phyloP scores from a whole-genome alignment of 2,888 invertebrate genomes.

The Hirtodrosophila histrioides region DNA sequence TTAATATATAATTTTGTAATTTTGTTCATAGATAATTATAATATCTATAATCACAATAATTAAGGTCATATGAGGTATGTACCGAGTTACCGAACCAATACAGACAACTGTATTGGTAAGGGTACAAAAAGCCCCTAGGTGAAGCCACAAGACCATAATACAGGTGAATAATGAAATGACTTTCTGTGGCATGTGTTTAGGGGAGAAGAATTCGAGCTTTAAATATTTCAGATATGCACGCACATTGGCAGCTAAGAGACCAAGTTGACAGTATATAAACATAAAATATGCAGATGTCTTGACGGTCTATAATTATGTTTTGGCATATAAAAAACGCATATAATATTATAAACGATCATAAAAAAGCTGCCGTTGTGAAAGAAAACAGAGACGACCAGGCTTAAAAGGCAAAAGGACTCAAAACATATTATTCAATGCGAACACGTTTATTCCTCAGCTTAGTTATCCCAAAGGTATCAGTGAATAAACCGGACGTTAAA shows the following conservation, averaged over 20 bases:
- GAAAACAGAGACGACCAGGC: too few relatives aligned
- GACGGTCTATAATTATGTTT: slow-evolving; percentile 12
- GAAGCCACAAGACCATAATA: not conserved
- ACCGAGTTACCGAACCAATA: too few relatives aligned
- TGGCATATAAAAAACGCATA: slow-evolving; percentile 1
- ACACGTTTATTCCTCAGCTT: too few relatives aligned
- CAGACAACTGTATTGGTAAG: too few relatives aligned
- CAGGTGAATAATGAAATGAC: slow-evolving; percentile 2
- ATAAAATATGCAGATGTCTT: not conserved
- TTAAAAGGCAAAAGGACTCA: slow-evolving; percentile 1
- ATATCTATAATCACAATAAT: too few relatives aligned
- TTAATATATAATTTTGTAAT: too few relatives aligned
- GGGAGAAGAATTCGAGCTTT: slow-evolving; percentile 15
- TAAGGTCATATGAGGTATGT: too few relatives aligned
- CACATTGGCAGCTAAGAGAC: slow-evolving; percentile 8
- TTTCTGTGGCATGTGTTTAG: slow-evolving; percentile 4
- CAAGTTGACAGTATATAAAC: not conserved
- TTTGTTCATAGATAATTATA: too few relatives aligned
- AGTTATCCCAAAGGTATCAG: not conserved
- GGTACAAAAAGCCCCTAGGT: not conserved
- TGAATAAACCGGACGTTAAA: slow-evolving; percentile 10
- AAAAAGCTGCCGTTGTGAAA: not conserved
- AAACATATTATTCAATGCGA: too few relatives aligned
- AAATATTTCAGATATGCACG: slow-evolving; percentile 15
- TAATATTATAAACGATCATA: not conserved